A percentile compares a stretch with the other conserved stretches of the same genome.
Conservation (phyloP, 1,140 invertebrate species). For the Vanessa atalanta region DNA sequence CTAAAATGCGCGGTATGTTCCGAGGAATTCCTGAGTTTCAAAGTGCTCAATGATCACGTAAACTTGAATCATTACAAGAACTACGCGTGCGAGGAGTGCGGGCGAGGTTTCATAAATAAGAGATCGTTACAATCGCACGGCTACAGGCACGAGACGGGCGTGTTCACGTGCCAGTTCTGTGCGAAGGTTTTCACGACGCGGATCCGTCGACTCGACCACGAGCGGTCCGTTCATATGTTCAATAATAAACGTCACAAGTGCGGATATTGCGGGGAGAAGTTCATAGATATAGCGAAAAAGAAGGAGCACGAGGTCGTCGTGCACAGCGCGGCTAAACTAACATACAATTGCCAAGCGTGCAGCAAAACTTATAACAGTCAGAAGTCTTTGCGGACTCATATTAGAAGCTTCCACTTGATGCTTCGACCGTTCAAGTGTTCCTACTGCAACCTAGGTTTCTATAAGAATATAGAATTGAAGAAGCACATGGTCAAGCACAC, state of each 20-base stretch:
- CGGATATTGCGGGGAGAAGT: constrained; percentile 34
- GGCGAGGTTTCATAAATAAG: constrained; percentile 42
- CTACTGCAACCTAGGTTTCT: constrained; percentile 45
- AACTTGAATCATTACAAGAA: constrained; percentile 40
- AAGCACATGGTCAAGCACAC: constrained; percentile 75
- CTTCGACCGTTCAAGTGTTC: constrained; percentile 46
- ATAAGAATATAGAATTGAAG: constrained; percentile 47
- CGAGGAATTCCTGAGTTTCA: constrained; percentile 44
- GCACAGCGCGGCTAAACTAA: constrained; percentile 19
- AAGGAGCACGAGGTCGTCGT: constrained; percentile 27
- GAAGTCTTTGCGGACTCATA: constrained; percentile 25
- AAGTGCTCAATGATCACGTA: constrained; percentile 50
- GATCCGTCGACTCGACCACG: constrained; percentile 38
- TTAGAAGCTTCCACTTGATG: constrained; percentile 41
- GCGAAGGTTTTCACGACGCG: constrained; percentile 41
- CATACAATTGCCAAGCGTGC: constrained; percentile 39
- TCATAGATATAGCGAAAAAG: constrained; percentile 33
- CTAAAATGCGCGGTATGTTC: constrained; percentile 43
- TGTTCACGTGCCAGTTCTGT: constrained; percentile 44
- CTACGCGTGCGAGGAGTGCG: constrained; percentile 49
- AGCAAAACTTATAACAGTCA: constrained; percentile 30
- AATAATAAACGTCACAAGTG: constrained; percentile 27
- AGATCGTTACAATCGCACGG: constrained; percentile 40
- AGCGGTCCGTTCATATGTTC: constrained; percentile 33
- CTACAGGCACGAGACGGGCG: constrained; percentile 39